Conservation (phyloP, 2,797 vertebrate genomes). For the Danio tinwini region DNA sequence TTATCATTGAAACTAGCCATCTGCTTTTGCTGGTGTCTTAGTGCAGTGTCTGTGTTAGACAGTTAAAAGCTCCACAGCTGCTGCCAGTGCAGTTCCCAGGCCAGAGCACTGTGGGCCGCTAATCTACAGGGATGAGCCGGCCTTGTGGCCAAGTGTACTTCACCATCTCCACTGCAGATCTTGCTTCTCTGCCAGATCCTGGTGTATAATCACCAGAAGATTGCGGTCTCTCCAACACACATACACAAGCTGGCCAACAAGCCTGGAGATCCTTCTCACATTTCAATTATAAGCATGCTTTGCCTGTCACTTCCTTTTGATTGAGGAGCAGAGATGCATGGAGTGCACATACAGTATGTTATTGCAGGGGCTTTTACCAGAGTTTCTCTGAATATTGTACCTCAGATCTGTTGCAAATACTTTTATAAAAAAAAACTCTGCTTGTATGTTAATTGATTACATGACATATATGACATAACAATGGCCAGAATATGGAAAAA, state of each 20-base stretch:
- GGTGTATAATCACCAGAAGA: slow-evolving; percentile 63
- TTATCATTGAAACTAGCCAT: slow-evolving; percentile 14
- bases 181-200: slow-evolving; percentile 55
- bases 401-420: too few species aligned
- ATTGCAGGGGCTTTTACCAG: too few species aligned
- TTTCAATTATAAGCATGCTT: slow-evolving; percentile 38
- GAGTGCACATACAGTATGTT: too few species aligned
- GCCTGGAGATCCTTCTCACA: slow-evolving; percentile 19
- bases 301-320: background rate
- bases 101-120: slow-evolving; percentile 46
- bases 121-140: slow-evolving; percentile 56
- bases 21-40: slow-evolving; percentile 20
- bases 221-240: slow-evolving; percentile 10
- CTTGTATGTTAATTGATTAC: too few species aligned
- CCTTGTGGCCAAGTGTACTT: slow-evolving; percentile 57
- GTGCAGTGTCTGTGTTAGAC: slow-evolving; percentile 28
- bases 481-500: too few species aligned
- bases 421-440: too few species aligned
- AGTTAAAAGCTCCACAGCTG: slow-evolving; percentile 49
- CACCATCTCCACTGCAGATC: slow-evolving; percentile 40
- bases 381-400: too few species aligned
- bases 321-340: too few species aligned
- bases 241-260: slow-evolving; percentile 29
- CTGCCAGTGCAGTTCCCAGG: slow-evolving; percentile 42
- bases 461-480: too few species aligned